These are phyloP conservation scores for Girardia tigrina DNA, from an alignment of 2,888 invertebrate genomes.

Conservation along the genomic window DNA sequence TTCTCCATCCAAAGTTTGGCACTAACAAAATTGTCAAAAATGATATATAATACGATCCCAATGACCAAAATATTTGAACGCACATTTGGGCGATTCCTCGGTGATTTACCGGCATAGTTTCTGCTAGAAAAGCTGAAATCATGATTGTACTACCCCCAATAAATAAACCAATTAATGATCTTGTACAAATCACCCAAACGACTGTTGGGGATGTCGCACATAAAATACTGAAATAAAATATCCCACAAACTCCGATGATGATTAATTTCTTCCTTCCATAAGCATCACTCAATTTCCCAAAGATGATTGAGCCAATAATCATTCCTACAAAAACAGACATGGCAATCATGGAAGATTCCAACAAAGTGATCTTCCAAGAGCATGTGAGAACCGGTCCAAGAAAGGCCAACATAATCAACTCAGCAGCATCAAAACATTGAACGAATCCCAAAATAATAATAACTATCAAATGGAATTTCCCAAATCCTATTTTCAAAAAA, in stretches of 20 bases:
- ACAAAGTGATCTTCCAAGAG: neutral
- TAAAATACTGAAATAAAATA: constrained; percentile 7
- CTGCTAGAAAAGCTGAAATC: neutral
- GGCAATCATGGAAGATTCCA: neutral
- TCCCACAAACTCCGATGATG: neutral
- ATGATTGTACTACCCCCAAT: neutral
- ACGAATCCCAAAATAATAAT: neutral
- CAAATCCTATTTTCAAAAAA: constrained; percentile 14
- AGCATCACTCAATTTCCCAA: neutral
- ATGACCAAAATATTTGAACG: neutral
- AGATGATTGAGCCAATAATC: neutral
- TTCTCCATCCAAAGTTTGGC: neutral
- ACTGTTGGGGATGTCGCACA: neutral
- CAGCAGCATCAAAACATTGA: neutral
- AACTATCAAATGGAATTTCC: neutral
- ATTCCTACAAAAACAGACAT: neutral
- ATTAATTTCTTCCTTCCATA: neutral
- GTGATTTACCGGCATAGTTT: neutral
- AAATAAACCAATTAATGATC: neutral
- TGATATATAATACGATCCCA: neutral
- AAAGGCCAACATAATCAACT: neutral
- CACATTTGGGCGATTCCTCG: neutral
- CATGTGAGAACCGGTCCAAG: neutral
- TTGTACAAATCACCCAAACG: neutral
- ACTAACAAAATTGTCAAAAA: neutral